phyloP scores from a whole-genome alignment of 35 echinoderm and acorn worm genomes.

The Hemicentrotus pulcherrimus region DNA sequence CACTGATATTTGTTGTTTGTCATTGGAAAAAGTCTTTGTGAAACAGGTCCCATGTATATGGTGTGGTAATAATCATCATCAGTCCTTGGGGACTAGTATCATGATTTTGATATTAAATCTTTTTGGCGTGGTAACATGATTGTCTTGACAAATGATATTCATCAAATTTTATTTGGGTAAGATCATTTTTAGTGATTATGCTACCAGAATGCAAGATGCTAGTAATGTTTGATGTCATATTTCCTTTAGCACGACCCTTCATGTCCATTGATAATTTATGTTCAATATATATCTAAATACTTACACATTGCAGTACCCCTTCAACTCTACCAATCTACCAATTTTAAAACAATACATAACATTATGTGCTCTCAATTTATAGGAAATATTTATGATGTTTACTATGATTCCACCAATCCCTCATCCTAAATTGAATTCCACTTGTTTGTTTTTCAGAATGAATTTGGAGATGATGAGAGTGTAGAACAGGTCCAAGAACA shows the following conservation, averaged over 20 bases:
- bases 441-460: slow-evolving; percentile 58
- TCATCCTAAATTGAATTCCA: not conserved
- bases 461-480: slow-evolving; percentile 90
- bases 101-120: not conserved
- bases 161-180: not conserved
- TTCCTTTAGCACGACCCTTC: no score
- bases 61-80: no score
- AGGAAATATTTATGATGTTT: not conserved
- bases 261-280: no score
- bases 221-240: not conserved
- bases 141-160: not conserved
- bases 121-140: not conserved
- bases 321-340: not conserved
- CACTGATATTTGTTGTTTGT: no score
- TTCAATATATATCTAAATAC: no score
- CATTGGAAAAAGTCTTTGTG: not conserved
- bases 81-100: not conserved
- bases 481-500: slow-evolving; percentile 76
- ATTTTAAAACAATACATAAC: not conserved
- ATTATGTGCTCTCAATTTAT: not conserved
- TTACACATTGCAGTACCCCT: no score
- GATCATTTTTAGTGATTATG: not conserved
- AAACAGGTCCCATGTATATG: not conserved
- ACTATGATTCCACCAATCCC: no score
- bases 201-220: not conserved